Conservation (phyloP, 2,888 invertebrate genomes). For the Tetranychus piercei region DNA sequence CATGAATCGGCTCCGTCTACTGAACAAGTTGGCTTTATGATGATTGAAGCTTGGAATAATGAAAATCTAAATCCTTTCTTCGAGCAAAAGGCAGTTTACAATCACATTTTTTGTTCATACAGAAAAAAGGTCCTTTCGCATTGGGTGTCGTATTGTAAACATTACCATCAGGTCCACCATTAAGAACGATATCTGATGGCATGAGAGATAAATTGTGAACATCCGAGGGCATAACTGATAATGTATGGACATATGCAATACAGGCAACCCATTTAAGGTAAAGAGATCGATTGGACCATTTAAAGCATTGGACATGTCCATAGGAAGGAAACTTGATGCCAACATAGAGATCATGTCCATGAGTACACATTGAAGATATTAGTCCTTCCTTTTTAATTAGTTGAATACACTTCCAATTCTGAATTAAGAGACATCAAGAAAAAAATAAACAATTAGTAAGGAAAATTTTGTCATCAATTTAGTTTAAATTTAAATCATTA, state of each 20-base stretch:
- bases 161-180: conserved; percentile 14
- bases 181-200: conserved; percentile 12
- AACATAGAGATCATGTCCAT: conserved; percentile 12
- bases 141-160: conserved; percentile 16
- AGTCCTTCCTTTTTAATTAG: conserved; percentile 9
- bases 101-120: conserved; percentile 12
- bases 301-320: conserved; percentile 13
- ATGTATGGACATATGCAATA: conserved; percentile 10
- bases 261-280: conserved; percentile 14
- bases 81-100: conserved; percentile 14
- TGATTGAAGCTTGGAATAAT: conserved; percentile 8
- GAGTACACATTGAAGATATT: conserved; percentile 11
- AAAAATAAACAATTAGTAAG: background rate
- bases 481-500: background rate
- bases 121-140: conserved; percentile 13
- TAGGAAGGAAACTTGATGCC: conserved; percentile 13
- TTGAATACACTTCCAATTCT: conserved; percentile 15
- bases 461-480: background rate
- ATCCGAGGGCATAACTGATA: conserved; percentile 9
- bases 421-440: background rate
- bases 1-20: background rate
- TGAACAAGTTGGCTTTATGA: background rate
- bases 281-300: conserved; percentile 10
- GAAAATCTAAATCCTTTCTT: conserved; percentile 15
- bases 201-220: conserved; percentile 7